phyloP scores from a whole-genome alignment of 2,888 invertebrate genomes.

The Myopa testacea region DNA sequence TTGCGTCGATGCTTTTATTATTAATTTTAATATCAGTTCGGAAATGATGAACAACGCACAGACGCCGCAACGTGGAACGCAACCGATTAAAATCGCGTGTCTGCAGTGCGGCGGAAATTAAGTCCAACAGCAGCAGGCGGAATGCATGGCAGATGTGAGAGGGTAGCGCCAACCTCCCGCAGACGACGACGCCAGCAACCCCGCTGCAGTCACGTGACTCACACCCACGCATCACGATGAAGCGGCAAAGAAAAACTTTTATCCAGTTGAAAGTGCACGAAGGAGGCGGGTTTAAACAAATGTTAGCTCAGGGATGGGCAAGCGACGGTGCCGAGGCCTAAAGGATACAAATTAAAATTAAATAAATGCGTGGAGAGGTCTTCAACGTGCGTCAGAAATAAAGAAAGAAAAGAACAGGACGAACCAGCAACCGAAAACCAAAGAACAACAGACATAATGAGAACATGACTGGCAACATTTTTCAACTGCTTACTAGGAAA shows the following conservation, averaged over 20 bases:
- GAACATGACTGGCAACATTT: slow-evolving; percentile 31
- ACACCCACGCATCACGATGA: slow-evolving; percentile 45
- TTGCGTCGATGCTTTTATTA: slow-evolving; percentile 64
- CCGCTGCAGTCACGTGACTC: slow-evolving; percentile 48
- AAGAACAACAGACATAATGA: not conserved
- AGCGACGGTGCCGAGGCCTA: not conserved
- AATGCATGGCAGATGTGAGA: slow-evolving; percentile 16
- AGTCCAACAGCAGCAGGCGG: not conserved
- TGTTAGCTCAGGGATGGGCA: slow-evolving; percentile 33
- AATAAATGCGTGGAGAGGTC: slow-evolving; percentile 4
- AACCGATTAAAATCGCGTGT: slow-evolving; percentile 29
- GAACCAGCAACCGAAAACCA: not conserved
- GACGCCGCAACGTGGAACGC: not conserved
- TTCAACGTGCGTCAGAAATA: no score
- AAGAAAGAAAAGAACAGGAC: not conserved
- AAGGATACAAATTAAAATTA: slow-evolving; percentile 35
- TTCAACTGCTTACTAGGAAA: not conserved
- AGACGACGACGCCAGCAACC: slow-evolving; percentile 18
- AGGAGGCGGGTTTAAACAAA: slow-evolving; percentile 12
- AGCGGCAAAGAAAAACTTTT: not conserved
- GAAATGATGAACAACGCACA: slow-evolving; percentile 21
- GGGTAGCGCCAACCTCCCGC: slow-evolving; percentile 28
- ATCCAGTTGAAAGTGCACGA: not conserved
- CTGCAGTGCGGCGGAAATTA: slow-evolving; percentile 29
- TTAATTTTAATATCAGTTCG: slow-evolving; percentile 61